Conservation (phyloP, 2,888 invertebrate genomes). For the Corbicula japonica region DNA sequence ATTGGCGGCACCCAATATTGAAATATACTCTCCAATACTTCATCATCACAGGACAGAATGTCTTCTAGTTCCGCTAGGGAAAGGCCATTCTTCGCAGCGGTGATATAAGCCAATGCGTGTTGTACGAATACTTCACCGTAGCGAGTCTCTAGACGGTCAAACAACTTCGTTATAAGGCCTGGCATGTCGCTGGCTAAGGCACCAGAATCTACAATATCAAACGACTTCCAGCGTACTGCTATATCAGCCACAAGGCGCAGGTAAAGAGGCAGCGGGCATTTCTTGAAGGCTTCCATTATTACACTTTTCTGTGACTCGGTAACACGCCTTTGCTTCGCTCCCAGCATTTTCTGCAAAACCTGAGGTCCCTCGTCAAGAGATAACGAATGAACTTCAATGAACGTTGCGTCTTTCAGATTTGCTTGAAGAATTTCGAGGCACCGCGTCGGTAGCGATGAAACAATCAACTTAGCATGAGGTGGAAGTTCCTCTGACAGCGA, state of each 20-base stretch:
- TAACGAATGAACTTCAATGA: conserved; percentile 70
- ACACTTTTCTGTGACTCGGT: conserved; percentile 71
- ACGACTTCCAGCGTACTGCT: conserved; percentile 76
- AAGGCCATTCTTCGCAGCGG: conserved; percentile 75
- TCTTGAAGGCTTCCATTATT: conserved; percentile 69
- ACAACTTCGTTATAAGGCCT: conserved; percentile 77
- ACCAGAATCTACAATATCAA: conserved; percentile 58
- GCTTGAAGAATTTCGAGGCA: conserved; percentile 74
- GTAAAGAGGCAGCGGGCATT: conserved; percentile 79
- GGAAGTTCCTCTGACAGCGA: conserved; percentile 71
- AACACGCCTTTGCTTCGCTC: conserved; percentile 66
- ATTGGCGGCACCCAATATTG: conserved; percentile 80
- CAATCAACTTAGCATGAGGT: conserved; percentile 71
- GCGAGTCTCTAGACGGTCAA: conserved; percentile 74
- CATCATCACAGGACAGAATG: conserved; percentile 79
- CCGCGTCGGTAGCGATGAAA: conserved; percentile 75
- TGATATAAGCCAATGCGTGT: conserved; percentile 77
- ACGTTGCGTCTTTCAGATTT: conserved; percentile 47
- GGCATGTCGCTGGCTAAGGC: conserved; percentile 73
- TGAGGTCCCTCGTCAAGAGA: conserved; percentile 68
- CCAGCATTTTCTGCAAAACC: conserved; percentile 73
- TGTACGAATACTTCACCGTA: conserved; percentile 76
- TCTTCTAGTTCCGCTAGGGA: conserved; percentile 81
- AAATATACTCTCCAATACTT: conserved; percentile 75
- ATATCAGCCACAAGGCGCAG: conserved; percentile 77